phyloP scores from a whole-genome alignment of 2,888 invertebrate genomes.

The Drosophila cognata region DNA sequence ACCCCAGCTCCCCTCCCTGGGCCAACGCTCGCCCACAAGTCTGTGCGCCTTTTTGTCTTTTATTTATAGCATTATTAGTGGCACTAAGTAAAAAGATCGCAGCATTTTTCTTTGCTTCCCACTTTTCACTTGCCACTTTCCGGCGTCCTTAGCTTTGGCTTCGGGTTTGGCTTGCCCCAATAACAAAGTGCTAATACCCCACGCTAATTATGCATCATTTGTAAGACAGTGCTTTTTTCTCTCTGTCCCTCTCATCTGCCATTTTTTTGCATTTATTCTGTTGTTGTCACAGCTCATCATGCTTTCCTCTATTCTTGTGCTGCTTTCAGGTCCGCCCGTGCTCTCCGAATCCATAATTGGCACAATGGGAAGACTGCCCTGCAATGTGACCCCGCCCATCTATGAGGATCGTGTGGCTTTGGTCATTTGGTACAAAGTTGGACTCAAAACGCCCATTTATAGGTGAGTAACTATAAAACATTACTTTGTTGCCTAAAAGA shows the following conservation, averaged over 20 bases:
- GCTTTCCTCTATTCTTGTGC: constrained; percentile 26
- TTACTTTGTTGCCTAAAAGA: not conserved
- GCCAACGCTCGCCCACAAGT: not conserved
- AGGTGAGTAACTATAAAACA: constrained; percentile 75
- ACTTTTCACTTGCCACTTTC: constrained; percentile 28
- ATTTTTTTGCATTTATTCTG: constrained; percentile 22
- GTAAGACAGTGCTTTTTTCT: constrained; percentile 53
- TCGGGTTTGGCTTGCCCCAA: constrained; percentile 60
- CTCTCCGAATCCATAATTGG: constrained; percentile 85
- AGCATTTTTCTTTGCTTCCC: constrained; percentile 47
- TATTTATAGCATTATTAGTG: constrained; percentile 80
- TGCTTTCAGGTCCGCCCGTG: constrained; percentile 83
- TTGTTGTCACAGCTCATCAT: constrained; percentile 60
- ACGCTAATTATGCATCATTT: constrained; percentile 80
- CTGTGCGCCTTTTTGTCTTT: constrained; percentile 49
- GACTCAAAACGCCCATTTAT: constrained; percentile 84
- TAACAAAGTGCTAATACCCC: constrained; percentile 80
- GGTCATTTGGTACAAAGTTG: constrained; percentile 85
- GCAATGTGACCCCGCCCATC: constrained; percentile 85
- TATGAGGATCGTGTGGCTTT: constrained; percentile 84
- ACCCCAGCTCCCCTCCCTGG: not conserved
- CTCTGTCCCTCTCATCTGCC: not conserved
- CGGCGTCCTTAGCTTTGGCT: constrained; percentile 40
- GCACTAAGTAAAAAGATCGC: constrained; percentile 77
- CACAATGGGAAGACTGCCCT: constrained; percentile 83